phyloP scores from a whole-genome alignment of 2,888 invertebrate species.

The Mythimna pallens region DNA sequence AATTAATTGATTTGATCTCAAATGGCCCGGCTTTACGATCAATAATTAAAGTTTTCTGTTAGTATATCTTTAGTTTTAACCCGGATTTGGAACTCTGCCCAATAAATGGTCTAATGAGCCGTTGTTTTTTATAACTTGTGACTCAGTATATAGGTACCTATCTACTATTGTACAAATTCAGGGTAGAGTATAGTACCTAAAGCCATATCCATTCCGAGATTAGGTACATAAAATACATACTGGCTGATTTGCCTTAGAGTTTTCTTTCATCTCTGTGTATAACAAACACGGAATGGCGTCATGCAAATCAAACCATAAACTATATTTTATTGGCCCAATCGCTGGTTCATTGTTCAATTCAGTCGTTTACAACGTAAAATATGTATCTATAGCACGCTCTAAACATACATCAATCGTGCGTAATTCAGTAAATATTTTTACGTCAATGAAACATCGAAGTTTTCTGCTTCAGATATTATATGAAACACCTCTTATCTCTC shows the following conservation, averaged over 20 bases:
- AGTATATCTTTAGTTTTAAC: slow-evolving; percentile 27
- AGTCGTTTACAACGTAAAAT: slow-evolving; percentile 57
- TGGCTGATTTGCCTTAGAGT: slow-evolving; percentile 21
- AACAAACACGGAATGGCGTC: slow-evolving; percentile 45
- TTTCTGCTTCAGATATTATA: slow-evolving; percentile 37
- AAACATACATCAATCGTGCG: slow-evolving; percentile 54
- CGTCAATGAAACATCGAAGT: slow-evolving; percentile 47
- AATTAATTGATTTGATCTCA: slow-evolving; percentile 25
- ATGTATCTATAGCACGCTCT: slow-evolving; percentile 53
- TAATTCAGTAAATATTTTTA: slow-evolving; percentile 49
- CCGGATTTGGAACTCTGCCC: slow-evolving; percentile 40
- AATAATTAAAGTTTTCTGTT: slow-evolving; percentile 16
- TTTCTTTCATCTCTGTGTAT: slow-evolving; percentile 43
- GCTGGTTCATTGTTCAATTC: slow-evolving; percentile 60
- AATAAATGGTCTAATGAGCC: slow-evolving; percentile 29
- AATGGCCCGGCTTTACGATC: slow-evolving; percentile 2
- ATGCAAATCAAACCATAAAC: slow-evolving; percentile 59
- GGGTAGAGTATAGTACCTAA: not conserved
- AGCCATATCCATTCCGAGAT: not conserved
- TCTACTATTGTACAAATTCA: not conserved
- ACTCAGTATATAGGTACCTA: slow-evolving; percentile 17
- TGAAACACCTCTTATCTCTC: slow-evolving; percentile 13
- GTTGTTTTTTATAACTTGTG: slow-evolving; percentile 35
- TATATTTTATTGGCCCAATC: slow-evolving; percentile 57
- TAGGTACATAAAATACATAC: not conserved